Evolutionary conservation across 2,888 invertebrate species (phyloP).

Genomic region (Enchytraeus crypticus): DNA sequence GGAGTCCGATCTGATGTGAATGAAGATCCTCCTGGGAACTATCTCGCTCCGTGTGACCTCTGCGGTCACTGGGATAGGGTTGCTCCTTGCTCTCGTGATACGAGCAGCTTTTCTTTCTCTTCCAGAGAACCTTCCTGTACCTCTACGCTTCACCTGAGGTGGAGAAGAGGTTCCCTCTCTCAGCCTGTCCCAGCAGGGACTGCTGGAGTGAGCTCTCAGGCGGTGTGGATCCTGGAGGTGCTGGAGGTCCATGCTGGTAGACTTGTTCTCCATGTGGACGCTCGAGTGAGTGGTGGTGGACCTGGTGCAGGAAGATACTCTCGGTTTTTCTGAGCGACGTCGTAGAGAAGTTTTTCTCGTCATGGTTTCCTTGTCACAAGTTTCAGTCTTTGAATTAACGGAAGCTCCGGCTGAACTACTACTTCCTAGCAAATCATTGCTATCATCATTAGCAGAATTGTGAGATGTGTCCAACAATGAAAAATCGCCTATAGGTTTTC

Average conservation of each 20-base stretch:
- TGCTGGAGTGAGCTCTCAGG: neutral
- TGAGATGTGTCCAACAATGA: too few species aligned
- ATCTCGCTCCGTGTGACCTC: neutral
- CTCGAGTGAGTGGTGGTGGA: neutral
- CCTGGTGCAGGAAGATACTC: neutral
- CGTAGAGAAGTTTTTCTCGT: too few species aligned
- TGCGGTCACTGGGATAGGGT: constrained; percentile 9
- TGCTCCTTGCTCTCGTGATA: constrained; percentile 3
- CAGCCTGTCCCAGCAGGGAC: neutral
- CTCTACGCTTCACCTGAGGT: too few species aligned
- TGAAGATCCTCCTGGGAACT: neutral
- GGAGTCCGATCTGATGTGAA: neutral
- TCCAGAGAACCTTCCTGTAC: neutral
- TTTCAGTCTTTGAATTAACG: too few species aligned
- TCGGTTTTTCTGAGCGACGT: neutral
- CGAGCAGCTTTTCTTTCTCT: neutral
- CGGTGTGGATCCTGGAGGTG: neutral
- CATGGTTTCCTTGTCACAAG: too few species aligned
- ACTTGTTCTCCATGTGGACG: neutral
- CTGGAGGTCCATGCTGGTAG: neutral
- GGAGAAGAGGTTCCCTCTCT: neutral
- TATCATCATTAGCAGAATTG: too few species aligned
- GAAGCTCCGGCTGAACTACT: too few species aligned
- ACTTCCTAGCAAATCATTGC: too few species aligned
- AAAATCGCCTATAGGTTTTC: too few species aligned